Conservation (phyloP, 2,797 vertebrate species). For the Toxotes lorentzi region DNA sequence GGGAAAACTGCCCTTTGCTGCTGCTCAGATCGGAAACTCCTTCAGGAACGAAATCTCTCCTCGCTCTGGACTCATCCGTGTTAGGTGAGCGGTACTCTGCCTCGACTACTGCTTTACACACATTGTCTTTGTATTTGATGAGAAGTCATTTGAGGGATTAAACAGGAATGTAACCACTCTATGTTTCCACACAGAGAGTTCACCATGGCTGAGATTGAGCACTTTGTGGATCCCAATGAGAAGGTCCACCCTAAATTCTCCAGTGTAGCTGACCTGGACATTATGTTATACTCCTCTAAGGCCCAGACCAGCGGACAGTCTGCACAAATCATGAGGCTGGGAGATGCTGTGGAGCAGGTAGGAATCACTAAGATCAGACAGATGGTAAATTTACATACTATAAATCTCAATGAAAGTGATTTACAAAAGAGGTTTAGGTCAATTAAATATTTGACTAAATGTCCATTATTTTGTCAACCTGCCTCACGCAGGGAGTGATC, state of each 20-base stretch:
- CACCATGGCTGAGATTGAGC: slow-evolving; percentile 99
- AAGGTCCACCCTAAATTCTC: slow-evolving; percentile 96
- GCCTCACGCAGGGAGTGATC: slow-evolving; percentile 90
- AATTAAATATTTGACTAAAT: neutral
- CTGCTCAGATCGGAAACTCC: slow-evolving; percentile 98
- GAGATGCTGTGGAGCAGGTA: slow-evolving; percentile 97
- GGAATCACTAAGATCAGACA: neutral
- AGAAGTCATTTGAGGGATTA: neutral
- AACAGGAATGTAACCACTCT: neutral
- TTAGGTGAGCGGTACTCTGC: slow-evolving; percentile 86
- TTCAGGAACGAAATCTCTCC: slow-evolving; percentile 99
- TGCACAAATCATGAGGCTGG: slow-evolving; percentile 92
- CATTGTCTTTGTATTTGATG: neutral
- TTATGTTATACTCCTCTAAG: slow-evolving; percentile 94
- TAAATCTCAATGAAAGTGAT: neutral
- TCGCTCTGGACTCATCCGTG: slow-evolving; percentile 97
- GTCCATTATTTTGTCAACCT: neutral
- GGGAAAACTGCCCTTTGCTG: slow-evolving; percentile 97
- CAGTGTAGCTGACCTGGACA: slow-evolving; percentile 90
- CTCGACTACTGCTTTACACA: neutral
- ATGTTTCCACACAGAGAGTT: slow-evolving; percentile 89
- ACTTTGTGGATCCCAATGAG: slow-evolving; percentile 97
- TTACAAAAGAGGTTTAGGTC: neutral
- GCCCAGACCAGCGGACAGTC: slow-evolving; percentile 98
- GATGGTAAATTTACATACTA: no score